Evolutionary conservation across 2,888 invertebrate species (phyloP), one percentile per base, ranked within the genome.

Genomic region (Hirtodrosophila cameraria): DNA sequence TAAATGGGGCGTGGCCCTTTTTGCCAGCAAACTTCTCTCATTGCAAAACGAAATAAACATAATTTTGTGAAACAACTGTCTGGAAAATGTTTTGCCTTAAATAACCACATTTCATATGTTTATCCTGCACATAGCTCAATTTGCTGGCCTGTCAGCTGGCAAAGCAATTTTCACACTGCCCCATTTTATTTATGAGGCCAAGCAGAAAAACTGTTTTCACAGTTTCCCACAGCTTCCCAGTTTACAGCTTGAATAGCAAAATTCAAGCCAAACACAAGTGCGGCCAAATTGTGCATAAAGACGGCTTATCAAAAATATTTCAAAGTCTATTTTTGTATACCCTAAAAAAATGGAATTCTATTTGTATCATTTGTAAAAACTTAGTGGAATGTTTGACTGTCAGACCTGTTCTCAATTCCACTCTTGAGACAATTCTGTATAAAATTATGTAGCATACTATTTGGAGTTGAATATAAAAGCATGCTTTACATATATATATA

Each of bases 241-340:
- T 13, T 39, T 41, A 9, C 11, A 25, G 15, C 20, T 39, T 67
- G 50, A 46, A 72, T 33, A 30, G 27, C 31, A 6, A 35, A 41
- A 49, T 31, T 38, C 36, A 15, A 46, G 50, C 46, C 38, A 15
- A 39, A 43, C 61, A 43, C 61, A 43, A 57, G 13, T 55, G 45
- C 50, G 15, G 41, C 43, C 71, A 72, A 72, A 66, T 75, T 75
- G 76, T 60, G 72, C 72, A 65, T 57, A 57, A 60, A 60, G 42
- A 52, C 2, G 16, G 15, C 45, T 16, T 13, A 11, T 13, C 23
- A 46, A 36, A 41, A 27, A 27, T 27, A 11, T 9, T n/a, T 20
- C 6, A 28, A 36, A 36, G 13, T 31, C n/a, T 20, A 46, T 16
- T 31, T 41, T 23, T 3, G 6, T 8, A 45, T 30, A 25, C 31